phyloP scores from a whole-genome alignment of 1,140 invertebrate species.

The Chionoecetes opilio region DNA sequence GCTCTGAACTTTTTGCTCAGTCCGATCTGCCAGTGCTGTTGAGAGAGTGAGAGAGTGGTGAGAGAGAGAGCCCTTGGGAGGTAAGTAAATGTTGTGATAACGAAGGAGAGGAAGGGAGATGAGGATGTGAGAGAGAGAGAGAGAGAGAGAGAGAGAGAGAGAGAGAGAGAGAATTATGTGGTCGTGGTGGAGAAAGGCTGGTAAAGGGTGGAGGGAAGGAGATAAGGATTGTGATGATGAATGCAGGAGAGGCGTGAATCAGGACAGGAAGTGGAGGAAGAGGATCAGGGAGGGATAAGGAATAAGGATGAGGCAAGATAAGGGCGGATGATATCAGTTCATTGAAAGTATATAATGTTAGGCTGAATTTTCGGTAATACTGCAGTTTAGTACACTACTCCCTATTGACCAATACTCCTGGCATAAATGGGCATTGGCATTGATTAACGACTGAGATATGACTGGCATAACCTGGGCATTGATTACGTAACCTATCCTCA shows the following conservation, averaged over 20 bases:
- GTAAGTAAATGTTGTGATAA: neutral
- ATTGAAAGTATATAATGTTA: neutral
- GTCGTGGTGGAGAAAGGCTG: neutral
- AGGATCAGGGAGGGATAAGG: neutral
- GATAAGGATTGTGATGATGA: neutral
- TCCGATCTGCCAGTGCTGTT: constrained; percentile 96
- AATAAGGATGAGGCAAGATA: neutral
- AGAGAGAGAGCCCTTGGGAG: neutral
- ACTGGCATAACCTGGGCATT: too few relatives aligned
- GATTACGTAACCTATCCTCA: too few relatives aligned
- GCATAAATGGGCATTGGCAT: too few relatives aligned
- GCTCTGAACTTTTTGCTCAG: constrained; percentile 95
- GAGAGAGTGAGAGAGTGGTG: neutral
- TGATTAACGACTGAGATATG: too few relatives aligned
- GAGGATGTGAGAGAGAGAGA: neutral
- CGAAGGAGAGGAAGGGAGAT: neutral
- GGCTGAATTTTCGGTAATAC: too few relatives aligned
- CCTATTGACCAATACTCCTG: too few relatives aligned
- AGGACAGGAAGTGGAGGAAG: neutral
- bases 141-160: neutral
- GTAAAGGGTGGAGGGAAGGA: neutral
- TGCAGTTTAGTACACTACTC: too few relatives aligned
- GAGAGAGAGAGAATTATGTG: constrained; percentile 5
- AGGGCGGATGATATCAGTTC: neutral
- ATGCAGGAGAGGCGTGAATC: neutral